Evolutionary conservation across 2,888 invertebrate genomes (phyloP).

Genomic region (Spatulosminthurus flaviceps): DNA sequence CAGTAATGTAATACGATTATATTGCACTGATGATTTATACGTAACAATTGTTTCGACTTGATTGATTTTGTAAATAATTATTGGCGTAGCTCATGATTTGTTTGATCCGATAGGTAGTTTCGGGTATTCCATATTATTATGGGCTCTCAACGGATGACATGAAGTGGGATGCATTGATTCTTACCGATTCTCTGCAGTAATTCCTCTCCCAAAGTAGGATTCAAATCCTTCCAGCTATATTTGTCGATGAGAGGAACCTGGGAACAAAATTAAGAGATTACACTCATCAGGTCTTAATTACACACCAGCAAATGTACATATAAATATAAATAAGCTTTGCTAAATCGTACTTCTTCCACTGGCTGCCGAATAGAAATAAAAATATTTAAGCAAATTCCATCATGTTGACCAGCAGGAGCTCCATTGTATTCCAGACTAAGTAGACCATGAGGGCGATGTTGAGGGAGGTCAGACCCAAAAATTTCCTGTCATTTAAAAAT

Average conservation of each 20-base stretch:
- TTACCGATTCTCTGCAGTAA: slow-evolving; percentile 77
- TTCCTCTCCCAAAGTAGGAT: slow-evolving; percentile 75
- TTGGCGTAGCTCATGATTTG: background rate
- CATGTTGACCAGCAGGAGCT: slow-evolving; percentile 67
- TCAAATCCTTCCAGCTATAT: slow-evolving; percentile 87
- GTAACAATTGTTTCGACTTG: background rate
- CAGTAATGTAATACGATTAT: no score
- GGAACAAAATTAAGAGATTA: background rate
- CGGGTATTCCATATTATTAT: background rate
- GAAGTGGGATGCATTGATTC: slow-evolving; percentile 81
- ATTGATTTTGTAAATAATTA: background rate
- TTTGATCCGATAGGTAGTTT: background rate
- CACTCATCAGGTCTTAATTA: no score
- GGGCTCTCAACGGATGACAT: slow-evolving; percentile 76
- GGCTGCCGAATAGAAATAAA: slow-evolving; percentile 85
- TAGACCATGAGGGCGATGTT: slow-evolving; percentile 83
- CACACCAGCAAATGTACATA: no score
- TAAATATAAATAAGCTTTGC: no score
- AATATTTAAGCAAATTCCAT: slow-evolving; percentile 84
- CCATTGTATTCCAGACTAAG: slow-evolving; percentile 69
- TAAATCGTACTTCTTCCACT: slow-evolving; percentile 74
- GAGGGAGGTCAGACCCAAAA: slow-evolving; percentile 86
- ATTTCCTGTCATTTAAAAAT: slow-evolving; percentile 77
- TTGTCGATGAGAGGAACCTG: slow-evolving; percentile 82
- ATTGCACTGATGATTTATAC: background rate